Evolutionary conservation across 2,797 vertebrate genomes (phyloP), one percentile per base, ranked within the genome.

Genomic region (Phaenicophaeus curvirostris): DNA sequence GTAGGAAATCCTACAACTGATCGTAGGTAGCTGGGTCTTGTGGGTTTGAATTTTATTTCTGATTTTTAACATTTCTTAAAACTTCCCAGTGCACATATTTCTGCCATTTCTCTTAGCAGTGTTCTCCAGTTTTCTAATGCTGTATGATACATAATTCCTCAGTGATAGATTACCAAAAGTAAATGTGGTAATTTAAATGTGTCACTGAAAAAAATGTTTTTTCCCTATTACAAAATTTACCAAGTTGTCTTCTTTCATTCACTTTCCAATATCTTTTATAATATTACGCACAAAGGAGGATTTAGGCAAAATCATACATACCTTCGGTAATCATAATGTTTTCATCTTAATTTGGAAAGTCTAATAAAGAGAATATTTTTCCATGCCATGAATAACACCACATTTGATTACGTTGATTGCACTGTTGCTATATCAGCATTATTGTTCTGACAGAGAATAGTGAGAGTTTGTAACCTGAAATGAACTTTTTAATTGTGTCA

Each of bases 401-500:
- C 8, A 75, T 15, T 80, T 91, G 73, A 91, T 94, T 90, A 68
- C n/a, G 31, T 83, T 88, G 82, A 89, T 92, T 93, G 30, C 33
- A 39, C 5, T 62, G 28, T 48, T 93, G 44, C 14, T 74, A 5
- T 84, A 61, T 85, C 53, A 86, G 46, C 42, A 42, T 75, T 91
- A 68, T 77, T 87, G 50, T 83, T 93, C 69, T 81, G 33, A 84
- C 16, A 86, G 33, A 87, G 73, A 85, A 72, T 21, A 54, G 3
- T 30, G 35, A 9, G 80, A 86, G 33, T 90, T 68, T 78, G 19
- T n/a, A 81, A 75, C 30, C 61, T n/a, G 31, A 90, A 85, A 57
- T 39, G 2, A 83, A 75, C 58, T 68, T 72, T 61, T 77, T 16
- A 27, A 13, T 86, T 88, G 8, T 53, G 15, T 61, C 42, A 88